Percentiles rank a stretch among this genome's conserved stretches.
Evolutionary conservation across 2,113 vertebrate species (phyloP).

Genomic region (Anser cygnoides): DNA sequence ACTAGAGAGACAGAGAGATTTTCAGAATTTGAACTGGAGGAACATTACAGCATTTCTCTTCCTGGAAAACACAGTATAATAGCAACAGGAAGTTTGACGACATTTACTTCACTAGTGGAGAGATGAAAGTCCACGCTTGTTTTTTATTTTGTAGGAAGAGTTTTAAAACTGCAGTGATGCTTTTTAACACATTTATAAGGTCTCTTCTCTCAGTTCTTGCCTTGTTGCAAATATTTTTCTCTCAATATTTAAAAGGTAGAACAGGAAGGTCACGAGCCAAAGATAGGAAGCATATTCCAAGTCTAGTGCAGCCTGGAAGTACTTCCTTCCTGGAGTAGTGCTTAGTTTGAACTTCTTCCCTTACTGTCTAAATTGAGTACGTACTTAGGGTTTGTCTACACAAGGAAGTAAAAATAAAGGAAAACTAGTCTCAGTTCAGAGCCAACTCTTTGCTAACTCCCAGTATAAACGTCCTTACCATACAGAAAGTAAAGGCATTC

Average conservation of each 20-base stretch:
- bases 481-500: neutral
- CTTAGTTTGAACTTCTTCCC: neutral
- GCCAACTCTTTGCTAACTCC: neutral
- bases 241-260: neutral
- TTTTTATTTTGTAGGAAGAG: neutral
- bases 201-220: neutral
- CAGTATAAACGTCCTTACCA: neutral
- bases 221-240: neutral
- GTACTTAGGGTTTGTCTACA: neutral
- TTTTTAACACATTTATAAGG: neutral
- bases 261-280: neutral
- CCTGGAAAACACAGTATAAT: neutral
- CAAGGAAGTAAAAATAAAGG: slow-evolving; percentile 1
- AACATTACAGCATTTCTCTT: neutral
- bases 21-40: neutral
- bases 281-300: neutral
- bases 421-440: neutral
- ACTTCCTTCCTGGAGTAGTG: neutral
- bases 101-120: neutral
- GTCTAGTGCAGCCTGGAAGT: neutral
- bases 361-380: neutral
- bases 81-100: neutral
- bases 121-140: neutral
- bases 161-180: neutral
- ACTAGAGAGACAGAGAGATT: neutral